Evolutionary conservation across 2,888 invertebrate genomes (phyloP), one percentile per base, ranked within the genome.

Genomic region (Andrena haemorrhoa): DNA sequence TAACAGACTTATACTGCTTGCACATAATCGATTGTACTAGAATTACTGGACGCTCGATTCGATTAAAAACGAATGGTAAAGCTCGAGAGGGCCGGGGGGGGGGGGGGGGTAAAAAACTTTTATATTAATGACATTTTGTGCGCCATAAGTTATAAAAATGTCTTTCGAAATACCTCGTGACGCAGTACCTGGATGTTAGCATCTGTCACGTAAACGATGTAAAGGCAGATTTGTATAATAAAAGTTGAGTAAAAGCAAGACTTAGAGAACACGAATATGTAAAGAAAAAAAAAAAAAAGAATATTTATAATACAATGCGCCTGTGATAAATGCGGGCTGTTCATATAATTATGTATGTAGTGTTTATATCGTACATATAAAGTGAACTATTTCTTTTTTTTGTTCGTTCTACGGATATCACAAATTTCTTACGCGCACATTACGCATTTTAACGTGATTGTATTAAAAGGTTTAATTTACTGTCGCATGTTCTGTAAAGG

Each of bases 131-230:
- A 83, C 78, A 78, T 70, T 75, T 82, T 68, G 75, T 75, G 75
- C 74, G 64, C 69, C 53, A 63, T 76, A 77, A 66, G 61, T 81
- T 80, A 77, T 74, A 75, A 76, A 81, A 76, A 80, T 81, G 86
- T 86, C 86, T 86, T 86, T 86, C 86, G 83, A 85, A 71, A 80
- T 85, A 85, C 86, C 86, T 86, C 85, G 85, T 85, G 86, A 79
- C 81, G 33, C 75, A 85, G 86, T 86, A 86, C 86, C 86, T 86
- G 86, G 80, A 83, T 81, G 75, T 86, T 85, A 82, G 83, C 72
- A 75, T 83, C 80, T 86, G 83, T 79, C 86, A 82, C 78, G 82
- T 77, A 82, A 82, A 76, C 61, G 83, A 66, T 80, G 66, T 73
- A 73, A 83, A 84, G 64, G 35, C 71, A 85, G 69, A 76, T 66